A percentile compares a stretch with the other conserved stretches of the same genome.
Conservation (phyloP, 2,888 invertebrate species). For the Aleiodes alternator region DNA sequence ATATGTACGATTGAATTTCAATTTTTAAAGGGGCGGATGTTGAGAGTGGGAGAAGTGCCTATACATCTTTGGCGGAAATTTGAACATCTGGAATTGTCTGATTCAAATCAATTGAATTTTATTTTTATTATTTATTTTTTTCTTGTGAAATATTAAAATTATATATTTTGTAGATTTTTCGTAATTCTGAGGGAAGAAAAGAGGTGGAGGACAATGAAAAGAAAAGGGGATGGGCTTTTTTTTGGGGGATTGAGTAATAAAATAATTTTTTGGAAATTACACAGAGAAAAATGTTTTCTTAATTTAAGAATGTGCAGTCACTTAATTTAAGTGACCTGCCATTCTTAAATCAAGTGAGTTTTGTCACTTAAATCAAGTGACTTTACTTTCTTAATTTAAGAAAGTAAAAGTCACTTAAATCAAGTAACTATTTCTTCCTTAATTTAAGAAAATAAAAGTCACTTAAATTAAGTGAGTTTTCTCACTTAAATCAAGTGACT, state of each 20-base stretch:
- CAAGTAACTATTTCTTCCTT: too few relatives aligned
- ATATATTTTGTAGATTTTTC: neutral
- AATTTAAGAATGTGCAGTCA: too few relatives aligned
- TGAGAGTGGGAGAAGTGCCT: conserved; percentile 24
- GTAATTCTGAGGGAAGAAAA: conserved; percentile 22
- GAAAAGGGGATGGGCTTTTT: conserved; percentile 8
- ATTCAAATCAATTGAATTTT: conserved; percentile 14
- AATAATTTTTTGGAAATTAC: conserved; percentile 21
- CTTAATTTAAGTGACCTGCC: too few relatives aligned
- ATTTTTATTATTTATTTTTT: neutral
- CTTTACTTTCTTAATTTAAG: too few relatives aligned
- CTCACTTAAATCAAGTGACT: too few relatives aligned
- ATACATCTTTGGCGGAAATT: conserved; percentile 23
- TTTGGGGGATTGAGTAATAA: conserved; percentile 35
- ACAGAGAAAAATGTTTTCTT: too few relatives aligned
- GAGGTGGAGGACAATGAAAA: neutral
- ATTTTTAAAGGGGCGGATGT: conserved; percentile 53
- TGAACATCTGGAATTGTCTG: conserved; percentile 36
- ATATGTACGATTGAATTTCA: conserved; percentile 61
- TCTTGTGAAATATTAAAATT: conserved; percentile 13
- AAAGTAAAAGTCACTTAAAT: too few relatives aligned
- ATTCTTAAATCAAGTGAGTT: too few relatives aligned
- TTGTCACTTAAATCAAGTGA: too few relatives aligned
- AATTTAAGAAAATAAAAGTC: too few relatives aligned
- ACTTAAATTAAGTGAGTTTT: too few relatives aligned